phyloP scores from a whole-genome alignment of 2,113 vertebrate genomes.

The Fregetta grallaria region DNA sequence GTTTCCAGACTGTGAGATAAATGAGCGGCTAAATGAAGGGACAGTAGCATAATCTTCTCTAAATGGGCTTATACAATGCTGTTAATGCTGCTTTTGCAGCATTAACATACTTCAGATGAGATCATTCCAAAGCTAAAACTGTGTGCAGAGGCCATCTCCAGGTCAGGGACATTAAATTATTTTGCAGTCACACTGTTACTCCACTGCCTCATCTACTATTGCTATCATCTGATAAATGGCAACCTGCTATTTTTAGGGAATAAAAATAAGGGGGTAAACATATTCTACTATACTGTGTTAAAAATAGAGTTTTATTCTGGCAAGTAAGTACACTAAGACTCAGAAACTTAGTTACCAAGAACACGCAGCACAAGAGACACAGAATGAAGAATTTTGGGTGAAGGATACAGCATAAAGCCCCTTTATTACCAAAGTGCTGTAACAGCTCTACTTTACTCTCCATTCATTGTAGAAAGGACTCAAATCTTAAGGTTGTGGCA shows the following conservation, averaged over 20 bases:
- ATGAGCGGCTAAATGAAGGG: background rate
- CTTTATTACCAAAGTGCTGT: background rate
- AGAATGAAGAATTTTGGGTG: background rate
- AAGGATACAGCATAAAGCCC: background rate
- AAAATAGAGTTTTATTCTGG: background rate
- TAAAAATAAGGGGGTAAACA: background rate
- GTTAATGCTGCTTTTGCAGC: conserved; percentile 6
- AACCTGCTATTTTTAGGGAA: background rate
- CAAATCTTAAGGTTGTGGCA: background rate
- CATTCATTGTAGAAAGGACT: background rate
- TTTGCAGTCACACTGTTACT: background rate
- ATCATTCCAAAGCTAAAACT: background rate
- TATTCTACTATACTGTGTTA: background rate
- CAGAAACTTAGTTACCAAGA: background rate
- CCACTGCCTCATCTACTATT: background rate
- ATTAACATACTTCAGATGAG: conserved; percentile 26
- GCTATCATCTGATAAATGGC: background rate
- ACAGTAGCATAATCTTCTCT: conserved; percentile 11
- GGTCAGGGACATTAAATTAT: conserved; percentile 9
- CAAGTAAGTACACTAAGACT: background rate
- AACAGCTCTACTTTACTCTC: background rate
- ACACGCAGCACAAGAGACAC: background rate
- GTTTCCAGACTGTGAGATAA: conserved; percentile 4
- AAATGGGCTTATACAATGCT: conserved; percentile 1
- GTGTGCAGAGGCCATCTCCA: background rate